Evolutionary conservation across 2,113 vertebrate species (phyloP).

Genomic region (Pseudorasbora parva): DNA sequence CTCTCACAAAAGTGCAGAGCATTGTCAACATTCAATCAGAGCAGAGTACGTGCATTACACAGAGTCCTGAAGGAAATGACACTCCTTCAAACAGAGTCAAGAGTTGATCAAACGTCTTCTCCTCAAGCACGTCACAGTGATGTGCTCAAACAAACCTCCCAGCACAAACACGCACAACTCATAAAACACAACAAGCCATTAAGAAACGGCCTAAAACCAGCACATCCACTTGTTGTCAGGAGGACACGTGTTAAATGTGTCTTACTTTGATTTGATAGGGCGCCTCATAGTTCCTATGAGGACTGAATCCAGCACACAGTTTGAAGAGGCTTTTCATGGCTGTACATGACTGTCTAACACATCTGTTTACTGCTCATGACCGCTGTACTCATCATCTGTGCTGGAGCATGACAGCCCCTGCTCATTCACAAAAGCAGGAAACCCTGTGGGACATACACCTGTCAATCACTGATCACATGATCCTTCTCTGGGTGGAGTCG

Average conservation of each 20-base stretch:
- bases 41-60: not conserved
- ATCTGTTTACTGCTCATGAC: slow-evolving; percentile 2
- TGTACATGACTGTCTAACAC: slow-evolving; percentile 32
- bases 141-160: not conserved
- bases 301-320: slow-evolving; percentile 64
- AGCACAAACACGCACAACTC: not conserved
- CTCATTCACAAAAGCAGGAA: slow-evolving; percentile 56
- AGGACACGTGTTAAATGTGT: not conserved
- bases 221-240: not conserved
- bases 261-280: slow-evolving; percentile 69
- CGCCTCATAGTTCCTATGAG: slow-evolving; percentile 53
- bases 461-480: slow-evolving; percentile 49
- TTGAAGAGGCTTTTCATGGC: slow-evolving; percentile 69
- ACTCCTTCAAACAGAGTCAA: not conserved
- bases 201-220: slow-evolving; percentile 7
- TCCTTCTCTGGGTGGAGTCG: slow-evolving; percentile 9
- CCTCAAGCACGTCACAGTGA: slow-evolving; percentile 26
- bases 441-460: slow-evolving; percentile 70
- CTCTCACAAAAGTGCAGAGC: not conserved
- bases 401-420: slow-evolving; percentile 64
- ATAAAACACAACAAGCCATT: not conserved
- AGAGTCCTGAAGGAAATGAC: not conserved
- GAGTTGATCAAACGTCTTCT: not conserved
- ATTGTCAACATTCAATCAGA: not conserved
- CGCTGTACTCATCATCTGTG: not conserved